Conservation (phyloP, 2,113 vertebrate genomes). For the Rhinogobius similis region DNA sequence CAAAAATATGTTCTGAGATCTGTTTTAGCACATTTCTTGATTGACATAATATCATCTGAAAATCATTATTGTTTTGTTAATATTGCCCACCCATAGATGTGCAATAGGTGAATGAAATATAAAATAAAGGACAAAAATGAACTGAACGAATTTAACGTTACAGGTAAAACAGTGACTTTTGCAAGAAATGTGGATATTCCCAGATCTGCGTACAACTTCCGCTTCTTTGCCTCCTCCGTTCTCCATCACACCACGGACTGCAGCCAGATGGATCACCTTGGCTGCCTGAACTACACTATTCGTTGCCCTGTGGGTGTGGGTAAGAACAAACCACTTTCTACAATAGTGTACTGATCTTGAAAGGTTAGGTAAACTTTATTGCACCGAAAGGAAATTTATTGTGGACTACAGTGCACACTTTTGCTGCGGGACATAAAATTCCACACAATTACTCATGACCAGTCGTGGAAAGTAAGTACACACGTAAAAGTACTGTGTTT, state of each 20-base stretch:
- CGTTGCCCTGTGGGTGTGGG: constrained; percentile 89
- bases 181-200: constrained; percentile 91
- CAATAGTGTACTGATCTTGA: neutral
- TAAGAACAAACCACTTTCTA: constrained; percentile 64
- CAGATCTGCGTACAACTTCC: constrained; percentile 86
- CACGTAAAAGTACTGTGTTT: too few relatives aligned
- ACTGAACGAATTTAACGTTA: neutral
- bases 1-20: too few relatives aligned
- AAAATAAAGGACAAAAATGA: neutral
- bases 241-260: constrained; percentile 89
- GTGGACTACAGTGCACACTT: too few relatives aligned
- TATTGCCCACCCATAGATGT: too few relatives aligned
- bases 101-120: neutral
- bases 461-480: too few relatives aligned
- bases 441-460: too few relatives aligned
- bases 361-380: too few relatives aligned
- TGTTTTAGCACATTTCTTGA: too few relatives aligned
- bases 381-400: too few relatives aligned
- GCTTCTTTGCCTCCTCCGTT: constrained; percentile 92
- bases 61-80: too few relatives aligned
- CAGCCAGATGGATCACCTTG: constrained; percentile 83
- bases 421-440: too few relatives aligned
- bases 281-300: constrained; percentile 89
- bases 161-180: constrained; percentile 88
- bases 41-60: too few relatives aligned